A percentile compares a stretch with the other conserved stretches of the same genome.
phyloP scores from a whole-genome alignment of 2,888 invertebrate species.

The Campoplex capitator region DNA sequence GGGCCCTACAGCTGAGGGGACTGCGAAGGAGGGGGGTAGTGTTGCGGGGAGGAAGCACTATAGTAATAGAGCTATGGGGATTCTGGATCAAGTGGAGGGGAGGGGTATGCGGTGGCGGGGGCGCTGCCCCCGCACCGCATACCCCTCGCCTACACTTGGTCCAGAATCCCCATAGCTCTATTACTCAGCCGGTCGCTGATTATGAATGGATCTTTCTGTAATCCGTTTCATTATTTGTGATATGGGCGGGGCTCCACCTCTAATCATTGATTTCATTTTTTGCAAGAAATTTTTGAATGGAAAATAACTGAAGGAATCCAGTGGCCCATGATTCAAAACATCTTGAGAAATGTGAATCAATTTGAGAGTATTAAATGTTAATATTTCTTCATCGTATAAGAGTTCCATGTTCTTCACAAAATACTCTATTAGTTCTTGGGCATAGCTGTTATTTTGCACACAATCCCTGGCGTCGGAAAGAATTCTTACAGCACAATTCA shows the following conservation, averaged over 20 bases:
- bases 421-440: constrained; percentile 27
- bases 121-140: too few relatives aligned
- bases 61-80: too few relatives aligned
- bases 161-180: too few relatives aligned
- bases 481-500: constrained; percentile 40
- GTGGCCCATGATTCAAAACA: constrained; percentile 45
- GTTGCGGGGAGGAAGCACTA: too few relatives aligned
- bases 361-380: constrained; percentile 74
- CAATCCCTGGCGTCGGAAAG: constrained; percentile 35
- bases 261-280: neutral
- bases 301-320: constrained; percentile 52
- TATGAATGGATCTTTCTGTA: constrained; percentile 27
- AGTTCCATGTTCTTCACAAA: constrained; percentile 36
- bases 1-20: too few relatives aligned
- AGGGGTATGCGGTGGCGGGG: too few relatives aligned
- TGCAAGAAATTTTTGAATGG: constrained; percentile 46
- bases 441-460: constrained; percentile 35
- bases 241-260: constrained; percentile 34
- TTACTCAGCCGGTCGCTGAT: neutral
- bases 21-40: too few relatives aligned
- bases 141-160: too few relatives aligned
- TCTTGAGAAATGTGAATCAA: constrained; percentile 56
- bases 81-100: too few relatives aligned
- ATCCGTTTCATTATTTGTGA: constrained; percentile 48
- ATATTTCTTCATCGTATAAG: constrained; percentile 41